phyloP scores from a whole-genome alignment of 2,113 vertebrate species.

The Alosa alosa region DNA sequence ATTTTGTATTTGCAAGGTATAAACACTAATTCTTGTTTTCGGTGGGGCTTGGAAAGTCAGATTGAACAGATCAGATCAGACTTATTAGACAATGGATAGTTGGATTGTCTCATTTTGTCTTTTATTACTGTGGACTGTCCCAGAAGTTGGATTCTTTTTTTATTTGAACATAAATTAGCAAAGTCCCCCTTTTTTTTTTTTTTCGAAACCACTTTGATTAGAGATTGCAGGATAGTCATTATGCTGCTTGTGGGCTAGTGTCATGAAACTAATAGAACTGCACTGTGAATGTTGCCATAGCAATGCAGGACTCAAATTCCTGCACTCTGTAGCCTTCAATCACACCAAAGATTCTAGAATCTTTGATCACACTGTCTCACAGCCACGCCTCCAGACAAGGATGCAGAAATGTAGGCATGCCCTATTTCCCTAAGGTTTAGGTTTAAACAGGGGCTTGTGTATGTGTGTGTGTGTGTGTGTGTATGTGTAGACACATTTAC shows the following conservation, averaged over 20 bases:
- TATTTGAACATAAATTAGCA: not conserved
- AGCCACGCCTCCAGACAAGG: not conserved
- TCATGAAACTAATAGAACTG: not conserved
- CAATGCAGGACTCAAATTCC: conserved; percentile 4
- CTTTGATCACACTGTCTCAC: not conserved
- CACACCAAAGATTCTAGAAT: no score
- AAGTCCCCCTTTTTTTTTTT: not conserved
- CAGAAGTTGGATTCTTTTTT: not conserved
- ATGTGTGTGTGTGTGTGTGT: no score
- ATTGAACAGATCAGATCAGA: not conserved
- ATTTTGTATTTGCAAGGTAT: not conserved
- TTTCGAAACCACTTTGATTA: no score
- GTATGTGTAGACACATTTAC: no score
- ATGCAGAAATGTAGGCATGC: no score
- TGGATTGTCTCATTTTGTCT: no score
- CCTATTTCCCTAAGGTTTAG: no score
- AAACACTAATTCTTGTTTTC: not conserved
- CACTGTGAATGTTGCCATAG: not conserved
- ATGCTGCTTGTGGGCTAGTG: not conserved
- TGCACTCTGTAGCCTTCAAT: not conserved
- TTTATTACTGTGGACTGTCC: not conserved
- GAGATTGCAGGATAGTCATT: not conserved
- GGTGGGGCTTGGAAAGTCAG: not conserved
- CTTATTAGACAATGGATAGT: no score
- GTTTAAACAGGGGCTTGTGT: no score